These are phyloP conservation scores for Ciona savignyi DNA, from an alignment of 23 tunicate species.

Conservation along the genomic window DNA sequence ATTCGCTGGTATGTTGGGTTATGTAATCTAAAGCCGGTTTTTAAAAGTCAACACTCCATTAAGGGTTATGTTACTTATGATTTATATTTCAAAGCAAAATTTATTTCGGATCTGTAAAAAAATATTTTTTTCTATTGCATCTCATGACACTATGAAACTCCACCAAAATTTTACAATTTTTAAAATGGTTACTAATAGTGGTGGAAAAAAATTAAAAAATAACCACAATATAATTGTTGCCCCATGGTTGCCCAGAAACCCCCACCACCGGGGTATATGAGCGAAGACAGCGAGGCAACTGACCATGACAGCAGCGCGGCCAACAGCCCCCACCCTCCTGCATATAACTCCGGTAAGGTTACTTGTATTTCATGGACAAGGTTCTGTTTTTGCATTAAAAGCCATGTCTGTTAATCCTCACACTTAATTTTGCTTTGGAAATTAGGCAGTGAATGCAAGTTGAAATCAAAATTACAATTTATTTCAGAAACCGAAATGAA, in stretches of 20 bases:
- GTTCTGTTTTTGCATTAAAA: too few species aligned
- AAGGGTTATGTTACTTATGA: too few species aligned
- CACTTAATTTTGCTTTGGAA: neutral
- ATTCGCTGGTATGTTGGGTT: too few species aligned
- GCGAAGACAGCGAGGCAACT: slow-evolving; percentile 74
- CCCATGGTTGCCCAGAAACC: slow-evolving; percentile 13
- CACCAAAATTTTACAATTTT: too few species aligned
- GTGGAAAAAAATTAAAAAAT: too few species aligned
- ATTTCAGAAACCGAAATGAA: slow-evolving; percentile 12
- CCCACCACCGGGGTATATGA: slow-evolving; percentile 79
- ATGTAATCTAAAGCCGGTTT: too few species aligned
- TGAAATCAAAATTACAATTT: neutral
- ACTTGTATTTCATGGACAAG: too few species aligned
- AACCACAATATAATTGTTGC: neutral
- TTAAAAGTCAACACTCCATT: too few species aligned
- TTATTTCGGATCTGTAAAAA: too few species aligned
- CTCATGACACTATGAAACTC: neutral
- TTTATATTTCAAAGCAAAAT: too few species aligned
- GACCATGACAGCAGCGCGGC: slow-evolving; percentile 18
- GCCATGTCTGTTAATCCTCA: neutral
- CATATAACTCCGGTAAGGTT: slow-evolving; percentile 56
- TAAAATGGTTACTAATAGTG: too few species aligned
- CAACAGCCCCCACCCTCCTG: slow-evolving; percentile 41
- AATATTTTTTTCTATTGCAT: too few species aligned
- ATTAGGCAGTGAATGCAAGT: neutral